A percentile compares a stretch with the other conserved stretches of the same genome.
Evolutionary conservation across 1,140 invertebrate genomes (phyloP).

Genomic region (Bombus pyrosoma): DNA sequence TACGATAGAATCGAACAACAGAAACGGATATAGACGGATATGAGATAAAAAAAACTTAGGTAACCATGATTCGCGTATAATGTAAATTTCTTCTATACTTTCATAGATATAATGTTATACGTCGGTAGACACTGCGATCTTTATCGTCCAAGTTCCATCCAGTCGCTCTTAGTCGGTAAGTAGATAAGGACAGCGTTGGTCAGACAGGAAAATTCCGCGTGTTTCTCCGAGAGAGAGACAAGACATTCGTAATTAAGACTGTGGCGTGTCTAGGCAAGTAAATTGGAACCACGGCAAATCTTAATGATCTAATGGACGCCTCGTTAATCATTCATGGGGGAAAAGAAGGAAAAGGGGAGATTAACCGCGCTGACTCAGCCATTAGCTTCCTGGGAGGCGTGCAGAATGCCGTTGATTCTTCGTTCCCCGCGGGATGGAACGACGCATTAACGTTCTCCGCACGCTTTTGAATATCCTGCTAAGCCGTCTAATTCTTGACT

Average conservation of each 20-base stretch:
- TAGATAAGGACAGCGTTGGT: not conserved
- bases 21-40: not conserved
- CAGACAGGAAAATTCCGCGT: not conserved
- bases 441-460: slow-evolving; percentile 20
- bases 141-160: not conserved
- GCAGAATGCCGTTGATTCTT: slow-evolving; percentile 8
- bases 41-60: not conserved
- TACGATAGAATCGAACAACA: not conserved
- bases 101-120: not conserved
- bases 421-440: slow-evolving; percentile 11
- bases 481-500: slow-evolving; percentile 3
- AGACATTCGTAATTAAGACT: slow-evolving; percentile 22
- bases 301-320: slow-evolving; percentile 35
- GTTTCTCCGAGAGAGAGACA: not conserved
- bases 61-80: not conserved
- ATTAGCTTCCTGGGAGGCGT: not conserved
- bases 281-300: not conserved
- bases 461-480: slow-evolving; percentile 44
- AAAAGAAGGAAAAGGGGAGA: not conserved
- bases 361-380: slow-evolving; percentile 34
- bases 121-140: not conserved
- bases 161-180: not conserved
- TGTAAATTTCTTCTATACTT: not conserved
- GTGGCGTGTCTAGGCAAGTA: not conserved
- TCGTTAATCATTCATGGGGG: slow-evolving; percentile 40